Percentiles rank a stretch among this genome's conserved stretches.
Evolutionary conservation across 1,140 invertebrate species (phyloP).

Genomic region (Pentalonia nigronervosa): DNA sequence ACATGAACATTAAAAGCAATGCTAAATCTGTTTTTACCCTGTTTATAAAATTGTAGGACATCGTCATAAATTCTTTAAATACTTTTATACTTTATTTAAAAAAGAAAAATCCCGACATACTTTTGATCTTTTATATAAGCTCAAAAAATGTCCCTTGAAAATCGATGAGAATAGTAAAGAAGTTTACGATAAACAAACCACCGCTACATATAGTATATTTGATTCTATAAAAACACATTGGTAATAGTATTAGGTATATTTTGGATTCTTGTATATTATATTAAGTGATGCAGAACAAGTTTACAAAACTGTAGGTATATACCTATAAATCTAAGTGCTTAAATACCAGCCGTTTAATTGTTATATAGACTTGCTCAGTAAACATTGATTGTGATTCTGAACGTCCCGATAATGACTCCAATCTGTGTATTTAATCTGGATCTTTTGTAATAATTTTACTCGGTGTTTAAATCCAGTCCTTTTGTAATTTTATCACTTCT

Average conservation of each 20-base stretch:
- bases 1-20: neutral
- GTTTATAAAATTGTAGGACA: neutral
- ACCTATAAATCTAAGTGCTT: neutral
- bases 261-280: neutral
- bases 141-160: neutral
- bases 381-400: neutral
- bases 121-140: neutral
- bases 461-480: neutral
- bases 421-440: neutral
- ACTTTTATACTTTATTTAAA: neutral
- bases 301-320: neutral
- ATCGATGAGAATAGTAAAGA: neutral
- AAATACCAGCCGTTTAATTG: neutral
- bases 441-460: conserved; percentile 4
- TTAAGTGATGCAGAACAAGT: neutral
- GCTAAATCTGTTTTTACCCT: neutral
- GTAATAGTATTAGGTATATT: neutral
- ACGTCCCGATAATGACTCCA: neutral
- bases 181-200: neutral
- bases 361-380: neutral
- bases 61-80: conserved; percentile 1
- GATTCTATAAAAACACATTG: neutral
- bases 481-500: conserved; percentile 14
- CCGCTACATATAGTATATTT: neutral
- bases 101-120: neutral